A percentile compares a stretch with the other conserved stretches of the same genome.
Evolutionary conservation across 2,113 vertebrate genomes (phyloP).

Genomic region (Hymenochirus boettgeri): DNA sequence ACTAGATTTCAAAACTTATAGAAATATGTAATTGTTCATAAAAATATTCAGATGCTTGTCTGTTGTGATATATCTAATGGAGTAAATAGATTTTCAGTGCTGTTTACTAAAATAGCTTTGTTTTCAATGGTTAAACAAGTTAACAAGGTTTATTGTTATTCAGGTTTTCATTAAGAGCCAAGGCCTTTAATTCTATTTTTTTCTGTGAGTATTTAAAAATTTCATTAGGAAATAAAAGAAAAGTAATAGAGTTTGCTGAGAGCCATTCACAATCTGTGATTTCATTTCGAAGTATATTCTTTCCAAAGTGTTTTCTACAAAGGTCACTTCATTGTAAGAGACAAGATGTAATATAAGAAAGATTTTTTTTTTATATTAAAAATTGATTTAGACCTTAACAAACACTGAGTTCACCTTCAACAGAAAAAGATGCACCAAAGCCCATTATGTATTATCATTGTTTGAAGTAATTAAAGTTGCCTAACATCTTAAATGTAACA

Average conservation of each 20-base stretch:
- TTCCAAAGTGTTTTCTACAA: slow-evolving; percentile 25
- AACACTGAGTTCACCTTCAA: slow-evolving; percentile 26
- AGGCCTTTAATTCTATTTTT: too few species aligned
- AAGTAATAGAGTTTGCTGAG: neutral
- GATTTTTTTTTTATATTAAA: slow-evolving; percentile 37
- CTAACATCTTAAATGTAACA: slow-evolving; percentile 10
- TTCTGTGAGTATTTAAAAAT: neutral
- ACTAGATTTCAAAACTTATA: too few species aligned
- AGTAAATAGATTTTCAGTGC: too few species aligned
- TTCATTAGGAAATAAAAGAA: too few species aligned
- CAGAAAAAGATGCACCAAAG: slow-evolving; percentile 8
- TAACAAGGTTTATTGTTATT: too few species aligned
- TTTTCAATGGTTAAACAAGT: too few species aligned
- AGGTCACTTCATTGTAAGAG: slow-evolving; percentile 24
- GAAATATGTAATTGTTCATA: too few species aligned
- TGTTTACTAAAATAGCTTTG: too few species aligned
- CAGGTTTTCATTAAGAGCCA: too few species aligned
- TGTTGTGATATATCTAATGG: too few species aligned
- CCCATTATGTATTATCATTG: slow-evolving; percentile 25
- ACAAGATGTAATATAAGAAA: slow-evolving; percentile 11
- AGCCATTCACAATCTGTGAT: neutral
- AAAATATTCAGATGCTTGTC: too few species aligned
- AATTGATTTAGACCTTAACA: slow-evolving; percentile 34
- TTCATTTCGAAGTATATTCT: slow-evolving; percentile 18
- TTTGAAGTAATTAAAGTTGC: slow-evolving; percentile 30